These are phyloP conservation scores for Neuroterus valhalla DNA, from an alignment of 1,140 invertebrate species.

Conservation along the genomic window DNA sequence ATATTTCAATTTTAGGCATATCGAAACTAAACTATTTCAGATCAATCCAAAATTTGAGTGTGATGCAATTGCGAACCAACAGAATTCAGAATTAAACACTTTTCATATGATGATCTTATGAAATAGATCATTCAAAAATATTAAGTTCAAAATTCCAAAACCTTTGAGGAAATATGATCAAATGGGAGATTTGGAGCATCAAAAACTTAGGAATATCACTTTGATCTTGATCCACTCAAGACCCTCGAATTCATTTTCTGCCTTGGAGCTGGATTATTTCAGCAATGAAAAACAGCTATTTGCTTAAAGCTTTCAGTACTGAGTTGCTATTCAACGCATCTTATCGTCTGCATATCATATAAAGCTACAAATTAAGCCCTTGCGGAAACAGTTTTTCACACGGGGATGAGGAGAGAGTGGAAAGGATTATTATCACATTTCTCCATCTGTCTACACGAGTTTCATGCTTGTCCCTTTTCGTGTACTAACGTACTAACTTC, in stretches of 20 bases:
- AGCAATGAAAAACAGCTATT: neutral
- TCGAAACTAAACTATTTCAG: no score
- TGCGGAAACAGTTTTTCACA: slow-evolving; percentile 31
- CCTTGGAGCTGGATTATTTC: neutral
- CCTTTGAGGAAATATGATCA: no score
- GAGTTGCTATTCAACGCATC: slow-evolving; percentile 3
- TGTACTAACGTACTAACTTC: neutral
- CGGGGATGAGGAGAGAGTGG: slow-evolving; percentile 29
- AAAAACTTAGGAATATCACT: no score
- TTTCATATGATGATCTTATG: no score
- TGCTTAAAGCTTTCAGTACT: slow-evolving; percentile 8
- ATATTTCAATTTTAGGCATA: no score
- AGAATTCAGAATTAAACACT: no score
- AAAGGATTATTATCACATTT: slow-evolving; percentile 43
- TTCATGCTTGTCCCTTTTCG: slow-evolving; percentile 12
- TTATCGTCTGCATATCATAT: slow-evolving; percentile 25
- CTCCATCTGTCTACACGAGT: slow-evolving; percentile 46
- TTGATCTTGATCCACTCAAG: no score
- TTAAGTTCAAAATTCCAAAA: no score
- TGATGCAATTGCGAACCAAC: no score
- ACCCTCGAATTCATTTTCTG: neutral
- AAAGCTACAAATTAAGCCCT: slow-evolving; percentile 37
- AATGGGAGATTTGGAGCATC: no score
- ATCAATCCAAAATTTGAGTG: no score
- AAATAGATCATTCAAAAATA: no score